Base-by-base conservation (phyloP, 2,888 invertebrate species). In the Macroteleia sp. region DNA sequence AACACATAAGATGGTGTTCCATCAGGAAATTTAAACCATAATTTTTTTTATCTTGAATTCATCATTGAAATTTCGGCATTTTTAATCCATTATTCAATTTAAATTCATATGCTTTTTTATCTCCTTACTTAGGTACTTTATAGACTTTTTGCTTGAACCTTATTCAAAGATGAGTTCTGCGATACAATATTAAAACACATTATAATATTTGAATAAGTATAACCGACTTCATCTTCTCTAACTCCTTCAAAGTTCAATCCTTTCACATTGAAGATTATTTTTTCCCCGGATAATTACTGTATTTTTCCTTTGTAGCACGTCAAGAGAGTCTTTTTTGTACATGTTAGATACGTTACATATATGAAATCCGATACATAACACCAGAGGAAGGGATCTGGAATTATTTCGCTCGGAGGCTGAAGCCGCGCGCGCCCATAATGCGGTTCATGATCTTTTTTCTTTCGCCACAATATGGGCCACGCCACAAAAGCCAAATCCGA, bases 401-500 rank as follows among this genome's bases (percentile, higher is more conserved):
- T 59, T 56, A 73, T 52, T 62, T 69, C 44, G 46, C 44, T 61
- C 19, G 66, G 30, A 71, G 66, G 73, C 62, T 62, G 46, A 36
- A 50, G 34, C 46, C 50, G 59, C 62, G 69, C 67, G 62, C 62
- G 64, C 59, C 70, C 44, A 28, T 73, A 64, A 77, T 57, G 73
- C 81, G 81, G 77, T 74, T 64, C 69, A 61, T 78, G 81, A 84
- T 82, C 70, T 59, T 75, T 71, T 70, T 74, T 22, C 17, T 19
- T 50, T 50, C 61, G 56, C 82, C 82, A 82, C 86, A 87, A 87
- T 89, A 83, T 73, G 75, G 64, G 59, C 69, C 82, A 79, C 52
- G 81, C 80, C 82, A 86, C 85, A 86, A 88, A 87, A 83, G 83
- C 83, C 81, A 85, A 86, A 85, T 82, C 88, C 85, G 84, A 81